phyloP scores from a whole-genome alignment of 2,113 vertebrate genomes.

The Poecilia latipinna region DNA sequence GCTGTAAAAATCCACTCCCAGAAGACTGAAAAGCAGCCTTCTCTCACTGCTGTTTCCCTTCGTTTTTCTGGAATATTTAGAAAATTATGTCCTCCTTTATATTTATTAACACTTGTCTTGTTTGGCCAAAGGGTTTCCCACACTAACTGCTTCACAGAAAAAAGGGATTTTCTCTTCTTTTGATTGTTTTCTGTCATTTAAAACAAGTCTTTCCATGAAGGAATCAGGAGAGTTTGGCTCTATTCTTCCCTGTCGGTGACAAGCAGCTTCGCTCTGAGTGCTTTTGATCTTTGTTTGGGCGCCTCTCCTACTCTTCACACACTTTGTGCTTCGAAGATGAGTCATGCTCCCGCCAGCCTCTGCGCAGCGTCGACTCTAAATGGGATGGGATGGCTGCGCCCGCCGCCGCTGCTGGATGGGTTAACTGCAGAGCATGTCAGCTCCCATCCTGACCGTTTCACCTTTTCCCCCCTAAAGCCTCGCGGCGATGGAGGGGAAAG shows the following conservation, averaged over 20 bases:
- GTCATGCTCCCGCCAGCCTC: conserved; percentile 52
- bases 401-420: neutral
- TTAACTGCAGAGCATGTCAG: conserved; percentile 16
- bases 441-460: conserved; percentile 19
- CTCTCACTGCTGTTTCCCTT: conserved; percentile 17
- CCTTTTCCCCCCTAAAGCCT: conserved; percentile 6
- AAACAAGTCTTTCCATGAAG: conserved; percentile 14
- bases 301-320: conserved; percentile 42
- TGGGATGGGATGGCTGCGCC: conserved; percentile 21
- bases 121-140: conserved; percentile 35
- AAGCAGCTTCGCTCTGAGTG: conserved; percentile 46
- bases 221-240: conserved; percentile 33
- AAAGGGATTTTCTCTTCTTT: conserved; percentile 10
- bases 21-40: conserved; percentile 39
- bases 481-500: conserved; percentile 14
- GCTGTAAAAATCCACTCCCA: conserved; percentile 48
- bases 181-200: conserved; percentile 15
- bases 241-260: conserved; percentile 45
- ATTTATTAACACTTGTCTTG: conserved; percentile 71
- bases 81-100: conserved; percentile 23
- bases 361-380: conserved; percentile 41
- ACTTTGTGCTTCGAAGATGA: conserved; percentile 46
- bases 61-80: conserved; percentile 29
- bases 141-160: conserved; percentile 29
- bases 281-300: conserved; percentile 57